phyloP scores from a whole-genome alignment of 2,797 vertebrate genomes.

The Dipus sagitta region DNA sequence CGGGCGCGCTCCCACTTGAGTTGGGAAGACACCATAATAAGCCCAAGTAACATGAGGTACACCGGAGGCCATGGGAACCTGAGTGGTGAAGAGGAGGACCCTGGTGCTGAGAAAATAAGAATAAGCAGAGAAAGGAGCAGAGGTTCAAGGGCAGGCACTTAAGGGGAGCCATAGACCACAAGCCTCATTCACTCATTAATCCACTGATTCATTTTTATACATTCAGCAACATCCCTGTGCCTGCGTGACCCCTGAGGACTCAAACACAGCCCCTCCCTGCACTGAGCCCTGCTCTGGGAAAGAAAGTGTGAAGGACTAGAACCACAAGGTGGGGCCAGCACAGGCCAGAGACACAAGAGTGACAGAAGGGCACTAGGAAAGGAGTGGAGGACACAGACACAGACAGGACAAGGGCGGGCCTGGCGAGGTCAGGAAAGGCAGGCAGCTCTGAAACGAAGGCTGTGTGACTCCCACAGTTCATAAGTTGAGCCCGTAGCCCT shows the following conservation, averaged over 20 bases:
- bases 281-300: background rate
- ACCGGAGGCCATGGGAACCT: background rate
- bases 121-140: background rate
- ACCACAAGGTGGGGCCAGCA: background rate
- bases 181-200: too few relatives aligned
- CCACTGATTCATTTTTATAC: background rate
- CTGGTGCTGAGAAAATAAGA: background rate
- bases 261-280: background rate
- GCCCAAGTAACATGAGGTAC: background rate
- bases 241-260: background rate
- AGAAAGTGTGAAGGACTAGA: background rate
- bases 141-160: background rate
- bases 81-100: background rate
- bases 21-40: background rate
- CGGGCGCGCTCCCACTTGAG: background rate
- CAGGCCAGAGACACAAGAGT: background rate
- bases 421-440: background rate
- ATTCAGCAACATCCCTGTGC: background rate
- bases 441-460: accelerated
- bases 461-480: background rate
- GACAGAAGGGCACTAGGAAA: background rate
- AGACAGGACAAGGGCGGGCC: background rate
- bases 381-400: background rate
- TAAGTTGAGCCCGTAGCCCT: background rate
- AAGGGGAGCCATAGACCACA: too few relatives aligned